Base-by-base conservation (phyloP, 2,888 invertebrate species). In the Automeris io region DNA sequence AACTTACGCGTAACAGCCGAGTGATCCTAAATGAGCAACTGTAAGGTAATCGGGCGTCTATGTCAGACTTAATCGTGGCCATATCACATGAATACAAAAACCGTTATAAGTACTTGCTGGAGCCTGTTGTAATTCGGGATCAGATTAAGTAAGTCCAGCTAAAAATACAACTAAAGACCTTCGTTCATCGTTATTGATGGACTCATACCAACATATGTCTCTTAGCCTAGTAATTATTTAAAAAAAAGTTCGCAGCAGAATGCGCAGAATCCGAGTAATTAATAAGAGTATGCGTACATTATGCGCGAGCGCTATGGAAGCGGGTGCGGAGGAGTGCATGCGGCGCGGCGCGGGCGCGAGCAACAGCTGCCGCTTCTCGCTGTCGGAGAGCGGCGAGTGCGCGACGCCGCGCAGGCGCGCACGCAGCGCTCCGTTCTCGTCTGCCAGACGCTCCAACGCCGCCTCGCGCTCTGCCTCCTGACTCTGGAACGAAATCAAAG, bases 341-440 rank as follows among this genome's bases (percentile, higher is more conserved):
- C 92, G 88, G 79, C 61, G 64, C 55, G 83, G 85, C 62, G 85
- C 81, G 22, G 85, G 86, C 67, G 93, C 93, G 58, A 93, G 89
- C 66, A 94, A 85, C 61, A 94, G 87, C 75, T 94, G 93, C 61
- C 94, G 91, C 79, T 94, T 94, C 85, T 94, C 94, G 57, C 92
- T 91, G 81, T 94, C 94, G 35, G 93, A 94, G 49, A 94, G 85
- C 47, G 94, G 93, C 44, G 94, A 94, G 78, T 93, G 93, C 58
- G 74, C 74, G 33, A 94, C 93, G 75, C 94, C 93, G 50, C 92
- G 90, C 55, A 94, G 88, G 51, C 93, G 89, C 70, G 91, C 91
- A 49, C 93, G 89, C 65, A 94, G 74, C 49, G 90, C 88, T 37
- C 91, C 92, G 78, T 94, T 94, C 87, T 94, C 94, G 71, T 93